phyloP scores from a whole-genome alignment of 2,797 vertebrate genomes.

The Brachymystax lenok region DNA sequence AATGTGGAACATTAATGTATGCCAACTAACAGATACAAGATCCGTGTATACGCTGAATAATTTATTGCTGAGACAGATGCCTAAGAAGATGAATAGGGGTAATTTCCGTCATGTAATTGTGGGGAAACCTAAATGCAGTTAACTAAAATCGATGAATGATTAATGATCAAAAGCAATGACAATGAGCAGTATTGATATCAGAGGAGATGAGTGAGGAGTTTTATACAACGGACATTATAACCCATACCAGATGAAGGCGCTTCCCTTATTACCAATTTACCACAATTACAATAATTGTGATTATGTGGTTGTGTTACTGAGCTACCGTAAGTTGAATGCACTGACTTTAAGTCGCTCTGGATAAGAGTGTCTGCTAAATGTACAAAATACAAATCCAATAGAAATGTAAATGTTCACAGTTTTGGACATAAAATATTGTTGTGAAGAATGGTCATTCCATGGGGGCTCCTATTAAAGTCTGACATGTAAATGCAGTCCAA shows the following conservation, averaged over 20 bases:
- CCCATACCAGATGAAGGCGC: neutral
- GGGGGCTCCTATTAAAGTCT: slow-evolving; percentile 54
- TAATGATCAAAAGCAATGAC: slow-evolving; percentile 25
- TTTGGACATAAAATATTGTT: slow-evolving; percentile 6
- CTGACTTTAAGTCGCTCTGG: too few species aligned
- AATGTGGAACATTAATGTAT: neutral
- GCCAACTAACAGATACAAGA: slow-evolving; percentile 2
- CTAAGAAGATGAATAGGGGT: slow-evolving; percentile 10
- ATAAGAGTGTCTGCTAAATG: too few species aligned
- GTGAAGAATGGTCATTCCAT: slow-evolving; percentile 31
- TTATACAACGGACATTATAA: neutral
- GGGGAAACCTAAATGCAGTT: slow-evolving; percentile 22
- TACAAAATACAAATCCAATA: too few species aligned
- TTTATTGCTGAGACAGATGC: slow-evolving; percentile 27
- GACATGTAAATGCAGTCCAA: slow-evolving; percentile 65
- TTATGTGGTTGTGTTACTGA: too few species aligned
- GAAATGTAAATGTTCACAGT: too few species aligned
- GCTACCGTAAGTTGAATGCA: too few species aligned
- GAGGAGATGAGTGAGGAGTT: too few species aligned
- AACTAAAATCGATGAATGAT: slow-evolving; percentile 36
- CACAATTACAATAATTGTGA: too few species aligned
- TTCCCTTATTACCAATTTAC: neutral
- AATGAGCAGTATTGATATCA: neutral
- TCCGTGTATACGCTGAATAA: slow-evolving; percentile 19
- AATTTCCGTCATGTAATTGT: slow-evolving; percentile 27